These are phyloP conservation scores for Dichetophora obliterata DNA, from an alignment of 2,888 invertebrate species.

Conservation along the genomic window DNA sequence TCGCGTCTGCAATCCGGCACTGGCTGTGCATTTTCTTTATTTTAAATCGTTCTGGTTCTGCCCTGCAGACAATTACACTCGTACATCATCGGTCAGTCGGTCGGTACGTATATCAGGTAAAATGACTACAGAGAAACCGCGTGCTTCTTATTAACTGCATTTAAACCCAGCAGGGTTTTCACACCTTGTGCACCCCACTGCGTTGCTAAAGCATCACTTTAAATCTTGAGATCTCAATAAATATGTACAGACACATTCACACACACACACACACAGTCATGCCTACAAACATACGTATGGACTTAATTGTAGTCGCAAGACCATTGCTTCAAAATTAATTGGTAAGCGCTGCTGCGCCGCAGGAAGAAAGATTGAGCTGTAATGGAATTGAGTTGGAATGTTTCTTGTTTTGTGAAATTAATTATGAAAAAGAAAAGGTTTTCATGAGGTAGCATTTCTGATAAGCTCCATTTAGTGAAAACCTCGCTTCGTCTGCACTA, in stretches of 20 bases:
- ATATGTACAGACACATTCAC: slow-evolving; percentile 44
- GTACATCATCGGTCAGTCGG: slow-evolving; percentile 43
- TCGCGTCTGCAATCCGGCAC: slow-evolving; percentile 19
- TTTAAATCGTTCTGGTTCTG: slow-evolving; percentile 49
- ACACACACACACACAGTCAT: slow-evolving; percentile 41
- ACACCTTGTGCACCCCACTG: slow-evolving; percentile 68
- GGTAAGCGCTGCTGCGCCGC: slow-evolving; percentile 48
- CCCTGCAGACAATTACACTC: slow-evolving; percentile 53
- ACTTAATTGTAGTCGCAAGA: slow-evolving; percentile 66
- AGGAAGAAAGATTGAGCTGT: slow-evolving; percentile 38
- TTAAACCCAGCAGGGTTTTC: slow-evolving; percentile 69
- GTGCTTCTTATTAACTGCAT: slow-evolving; percentile 66
- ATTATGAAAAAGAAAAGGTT: slow-evolving; percentile 36
- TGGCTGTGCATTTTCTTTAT: slow-evolving; percentile 44
- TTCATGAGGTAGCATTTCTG: not conserved
- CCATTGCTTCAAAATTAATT: slow-evolving; percentile 67
- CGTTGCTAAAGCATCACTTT: slow-evolving; percentile 61
- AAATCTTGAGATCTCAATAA: slow-evolving; percentile 68
- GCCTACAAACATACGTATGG: slow-evolving; percentile 4
- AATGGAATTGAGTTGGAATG: slow-evolving; percentile 50
- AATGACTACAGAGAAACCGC: slow-evolving; percentile 48
- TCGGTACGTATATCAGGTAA: slow-evolving; percentile 36
- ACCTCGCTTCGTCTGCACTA: not conserved
- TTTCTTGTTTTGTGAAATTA: slow-evolving; percentile 47
- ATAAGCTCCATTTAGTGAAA: slow-evolving; percentile 1